These are phyloP conservation scores for Actinostola sp. DNA, from an alignment of 92 coral and sea anemone genomes.

Conservation along the genomic window DNA sequence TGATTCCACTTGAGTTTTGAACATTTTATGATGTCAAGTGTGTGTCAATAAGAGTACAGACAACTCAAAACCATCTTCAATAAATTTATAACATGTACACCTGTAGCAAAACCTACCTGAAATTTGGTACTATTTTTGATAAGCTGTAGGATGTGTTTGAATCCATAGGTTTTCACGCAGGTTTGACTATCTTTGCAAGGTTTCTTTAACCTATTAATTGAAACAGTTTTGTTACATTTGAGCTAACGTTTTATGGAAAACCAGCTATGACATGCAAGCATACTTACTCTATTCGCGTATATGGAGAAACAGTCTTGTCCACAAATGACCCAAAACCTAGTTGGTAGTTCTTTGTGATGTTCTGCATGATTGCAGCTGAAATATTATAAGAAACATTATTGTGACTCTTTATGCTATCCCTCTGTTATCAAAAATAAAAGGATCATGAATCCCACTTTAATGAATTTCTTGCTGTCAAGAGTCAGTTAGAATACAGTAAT, in stretches of 20 bases:
- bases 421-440: background rate
- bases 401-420: background rate
- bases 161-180: conserved; percentile 75
- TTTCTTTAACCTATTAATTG: conserved; percentile 46
- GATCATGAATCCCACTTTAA: too few species aligned
- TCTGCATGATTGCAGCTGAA: conserved; percentile 64
- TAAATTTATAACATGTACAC: too few species aligned
- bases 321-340: conserved; percentile 96
- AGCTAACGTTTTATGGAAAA: background rate
- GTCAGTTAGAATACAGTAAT: too few species aligned
- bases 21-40: too few species aligned
- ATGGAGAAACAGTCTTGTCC: conserved; percentile 88
- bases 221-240: background rate
- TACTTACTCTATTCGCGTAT: conserved; percentile 74
- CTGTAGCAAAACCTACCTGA: too few species aligned
- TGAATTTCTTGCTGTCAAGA: too few species aligned
- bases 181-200: conserved; percentile 9
- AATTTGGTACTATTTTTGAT: conserved; percentile 47
- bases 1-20: background rate
- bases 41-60: too few species aligned
- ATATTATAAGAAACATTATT: background rate
- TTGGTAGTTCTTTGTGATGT: conserved; percentile 69
- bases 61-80: too few species aligned
- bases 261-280: background rate
- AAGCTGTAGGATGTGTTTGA: conserved; percentile 69